A percentile compares a stretch with the other conserved stretches of the same genome.
phyloP scores from a whole-genome alignment of 2,888 invertebrate genomes.

The Thecophora atra region DNA sequence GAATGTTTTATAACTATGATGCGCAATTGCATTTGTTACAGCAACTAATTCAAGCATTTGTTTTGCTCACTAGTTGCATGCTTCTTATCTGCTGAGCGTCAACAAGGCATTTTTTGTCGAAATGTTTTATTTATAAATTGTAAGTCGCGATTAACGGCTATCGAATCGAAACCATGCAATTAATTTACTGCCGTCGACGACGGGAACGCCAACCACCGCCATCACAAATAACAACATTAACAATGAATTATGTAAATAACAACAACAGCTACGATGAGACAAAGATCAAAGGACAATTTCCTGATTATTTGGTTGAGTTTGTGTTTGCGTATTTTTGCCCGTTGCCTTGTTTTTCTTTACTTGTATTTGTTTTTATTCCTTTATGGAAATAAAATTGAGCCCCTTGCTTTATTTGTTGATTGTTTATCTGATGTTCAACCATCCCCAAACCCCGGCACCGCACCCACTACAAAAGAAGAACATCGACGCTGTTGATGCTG shows the following conservation, averaged over 20 bases:
- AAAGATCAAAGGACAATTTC: conserved; percentile 34
- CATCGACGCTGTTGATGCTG: not conserved
- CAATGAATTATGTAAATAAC: conserved; percentile 21
- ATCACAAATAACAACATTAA: conserved; percentile 11
- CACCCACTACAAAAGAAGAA: not conserved
- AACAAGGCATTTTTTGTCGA: too few relatives aligned
- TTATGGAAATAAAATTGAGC: conserved; percentile 1
- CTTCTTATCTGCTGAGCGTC: too few relatives aligned
- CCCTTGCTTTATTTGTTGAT: not conserved
- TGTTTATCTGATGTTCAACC: not conserved
- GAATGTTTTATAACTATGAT: too few relatives aligned
- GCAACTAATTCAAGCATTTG: too few relatives aligned
- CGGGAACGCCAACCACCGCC: not conserved
- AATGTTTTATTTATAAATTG: too few relatives aligned
- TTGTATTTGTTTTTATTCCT: conserved; percentile 15
- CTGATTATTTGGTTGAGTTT: conserved; percentile 30
- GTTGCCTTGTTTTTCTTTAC: conserved; percentile 13
- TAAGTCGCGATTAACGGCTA: too few relatives aligned
- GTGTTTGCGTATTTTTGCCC: conserved; percentile 15
- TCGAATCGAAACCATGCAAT: too few relatives aligned
- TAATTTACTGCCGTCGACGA: too few relatives aligned
- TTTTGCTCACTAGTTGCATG: too few relatives aligned
- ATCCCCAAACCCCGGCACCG: not conserved
- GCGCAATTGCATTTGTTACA: too few relatives aligned
- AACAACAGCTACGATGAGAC: conserved; percentile 18